Percentiles rank a stretch among this genome's conserved stretches.
Conservation (phyloP, 1,140 invertebrate species). For the Saccostrea glomerata region DNA sequence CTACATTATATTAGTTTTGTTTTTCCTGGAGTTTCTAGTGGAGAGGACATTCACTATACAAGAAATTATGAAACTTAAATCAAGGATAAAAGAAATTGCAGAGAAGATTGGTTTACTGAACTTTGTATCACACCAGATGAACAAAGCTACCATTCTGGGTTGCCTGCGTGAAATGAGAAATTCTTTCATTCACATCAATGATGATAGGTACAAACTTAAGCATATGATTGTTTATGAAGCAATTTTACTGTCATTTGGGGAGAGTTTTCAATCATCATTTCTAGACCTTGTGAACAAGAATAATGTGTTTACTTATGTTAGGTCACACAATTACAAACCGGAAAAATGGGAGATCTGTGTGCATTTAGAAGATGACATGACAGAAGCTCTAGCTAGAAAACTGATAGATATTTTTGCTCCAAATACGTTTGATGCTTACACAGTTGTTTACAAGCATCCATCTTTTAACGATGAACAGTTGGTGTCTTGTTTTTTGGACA, state of each 20-base stretch:
- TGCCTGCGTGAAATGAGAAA: background rate
- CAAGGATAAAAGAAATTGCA: background rate
- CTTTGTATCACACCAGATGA: background rate
- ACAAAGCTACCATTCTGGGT: background rate
- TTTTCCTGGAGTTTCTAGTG: background rate
- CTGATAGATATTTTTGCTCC: background rate
- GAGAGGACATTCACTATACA: background rate
- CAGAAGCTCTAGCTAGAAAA: background rate
- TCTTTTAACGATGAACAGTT: background rate
- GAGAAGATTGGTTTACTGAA: background rate
- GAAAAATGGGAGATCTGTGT: background rate
- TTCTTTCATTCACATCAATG: background rate
- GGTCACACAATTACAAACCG: background rate
- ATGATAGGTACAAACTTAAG: background rate
- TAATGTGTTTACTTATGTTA: background rate
- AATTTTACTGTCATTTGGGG: background rate
- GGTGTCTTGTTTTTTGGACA: background rate
- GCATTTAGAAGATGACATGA: background rate
- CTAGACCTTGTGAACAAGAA: background rate
- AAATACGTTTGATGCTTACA: background rate
- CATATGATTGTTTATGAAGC: constrained; percentile 16
- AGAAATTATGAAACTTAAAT: background rate
- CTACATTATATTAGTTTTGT: background rate
- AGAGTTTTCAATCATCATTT: background rate
- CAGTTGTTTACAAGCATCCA: background rate